Evolutionary conservation across 1,140 invertebrate species (phyloP).

Genomic region (Cyphomyrmex costatus): DNA sequence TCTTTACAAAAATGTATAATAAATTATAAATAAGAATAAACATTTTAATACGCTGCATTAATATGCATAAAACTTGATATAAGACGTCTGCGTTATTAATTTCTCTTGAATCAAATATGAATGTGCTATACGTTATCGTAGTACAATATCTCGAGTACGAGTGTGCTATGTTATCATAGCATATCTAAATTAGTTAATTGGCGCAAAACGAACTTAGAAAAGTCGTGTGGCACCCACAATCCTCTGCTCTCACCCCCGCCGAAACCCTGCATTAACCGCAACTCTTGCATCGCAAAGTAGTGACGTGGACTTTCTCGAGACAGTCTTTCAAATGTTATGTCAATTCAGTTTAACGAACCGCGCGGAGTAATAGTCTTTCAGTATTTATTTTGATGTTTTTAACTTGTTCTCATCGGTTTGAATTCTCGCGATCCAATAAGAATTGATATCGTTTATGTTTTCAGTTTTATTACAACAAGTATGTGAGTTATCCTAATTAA

Average conservation of each 20-base stretch:
- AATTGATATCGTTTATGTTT: no score
- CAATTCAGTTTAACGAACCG: neutral
- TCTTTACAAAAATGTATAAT: conserved; percentile 5
- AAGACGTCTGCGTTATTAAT: neutral
- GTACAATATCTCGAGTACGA: neutral
- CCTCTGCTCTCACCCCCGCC: conserved; percentile 81
- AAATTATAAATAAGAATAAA: neutral
- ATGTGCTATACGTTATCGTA: neutral
- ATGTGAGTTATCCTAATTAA: neutral
- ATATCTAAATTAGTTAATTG: conserved; percentile 44
- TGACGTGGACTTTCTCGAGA: conserved; percentile 24
- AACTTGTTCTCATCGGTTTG: no score
- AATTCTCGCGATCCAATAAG: no score
- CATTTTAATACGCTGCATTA: neutral
- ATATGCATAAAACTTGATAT: neutral
- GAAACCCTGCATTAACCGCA: conserved; percentile 81
- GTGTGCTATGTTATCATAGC: neutral
- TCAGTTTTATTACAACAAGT: neutral
- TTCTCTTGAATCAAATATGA: neutral
- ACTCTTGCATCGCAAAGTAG: conserved; percentile 78
- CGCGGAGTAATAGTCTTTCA: neutral
- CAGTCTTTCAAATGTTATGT: conserved; percentile 35
- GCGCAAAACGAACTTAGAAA: conserved; percentile 15
- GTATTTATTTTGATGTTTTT: neutral
- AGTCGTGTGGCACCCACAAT: conserved; percentile 61